These are phyloP conservation scores for Sebastiscus albofasciatus DNA, from an alignment of 2,797 vertebrate species.

Conservation along the genomic window DNA sequence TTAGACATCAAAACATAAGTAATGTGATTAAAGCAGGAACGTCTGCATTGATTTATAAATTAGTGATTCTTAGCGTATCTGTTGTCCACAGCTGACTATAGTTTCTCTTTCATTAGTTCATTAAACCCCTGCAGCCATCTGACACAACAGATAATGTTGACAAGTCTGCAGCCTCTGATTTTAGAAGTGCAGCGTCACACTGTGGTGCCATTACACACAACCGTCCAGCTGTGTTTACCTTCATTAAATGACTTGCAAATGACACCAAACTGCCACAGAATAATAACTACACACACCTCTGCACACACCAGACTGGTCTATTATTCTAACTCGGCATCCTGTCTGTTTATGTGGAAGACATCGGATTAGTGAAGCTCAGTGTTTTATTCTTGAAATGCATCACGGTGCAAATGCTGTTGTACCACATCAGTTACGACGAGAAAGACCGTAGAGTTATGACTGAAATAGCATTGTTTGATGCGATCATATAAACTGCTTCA, in stretches of 20 bases:
- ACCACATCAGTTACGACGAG: neutral
- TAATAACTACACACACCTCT: neutral
- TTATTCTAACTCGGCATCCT: neutral
- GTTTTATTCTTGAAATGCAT: neutral
- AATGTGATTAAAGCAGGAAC: neutral
- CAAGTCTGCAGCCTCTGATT: neutral
- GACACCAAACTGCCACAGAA: neutral
- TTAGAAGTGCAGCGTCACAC: neutral
- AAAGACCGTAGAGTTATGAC: neutral
- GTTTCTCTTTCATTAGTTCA: neutral
- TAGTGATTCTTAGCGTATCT: neutral
- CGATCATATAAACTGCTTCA: neutral
- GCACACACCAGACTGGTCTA: neutral
- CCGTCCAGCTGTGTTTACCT: neutral
- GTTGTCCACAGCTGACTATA: neutral
- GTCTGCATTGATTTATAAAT: neutral
- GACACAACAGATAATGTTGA: neutral
- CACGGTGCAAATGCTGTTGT: neutral
- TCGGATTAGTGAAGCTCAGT: neutral
- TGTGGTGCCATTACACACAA: neutral
- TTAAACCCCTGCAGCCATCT: neutral
- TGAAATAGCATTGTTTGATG: neutral
- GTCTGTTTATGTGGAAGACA: neutral
- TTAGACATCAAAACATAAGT: neutral
- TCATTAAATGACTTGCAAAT: conserved; percentile 8